phyloP scores from a whole-genome alignment of 2,888 invertebrate genomes.

The Cataglyphis rosenhaueri region DNA sequence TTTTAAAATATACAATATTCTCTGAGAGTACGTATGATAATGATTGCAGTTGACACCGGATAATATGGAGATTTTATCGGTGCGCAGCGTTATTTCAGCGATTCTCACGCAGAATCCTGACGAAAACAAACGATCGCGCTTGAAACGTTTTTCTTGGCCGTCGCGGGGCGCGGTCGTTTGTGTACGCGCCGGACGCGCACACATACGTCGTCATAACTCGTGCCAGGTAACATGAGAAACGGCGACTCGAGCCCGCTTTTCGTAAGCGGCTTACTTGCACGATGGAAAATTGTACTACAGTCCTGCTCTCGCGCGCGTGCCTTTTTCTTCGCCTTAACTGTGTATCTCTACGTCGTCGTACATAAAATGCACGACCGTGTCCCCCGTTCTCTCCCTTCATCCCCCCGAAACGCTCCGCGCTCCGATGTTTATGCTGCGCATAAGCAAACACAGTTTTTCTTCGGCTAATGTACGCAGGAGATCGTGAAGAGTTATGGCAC shows the following conservation, averaged over 20 bases:
- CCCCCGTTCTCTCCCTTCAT: background rate
- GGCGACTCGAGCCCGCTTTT: slow-evolving; percentile 75
- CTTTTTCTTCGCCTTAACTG: slow-evolving; percentile 65
- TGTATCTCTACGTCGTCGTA: slow-evolving; percentile 55
- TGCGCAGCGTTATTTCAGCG: slow-evolving; percentile 31
- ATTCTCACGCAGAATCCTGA: slow-evolving; percentile 53
- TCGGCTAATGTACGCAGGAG: slow-evolving; percentile 61
- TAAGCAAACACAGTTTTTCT: slow-evolving; percentile 68
- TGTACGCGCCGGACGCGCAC: slow-evolving; percentile 59
- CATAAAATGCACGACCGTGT: slow-evolving; percentile 51
- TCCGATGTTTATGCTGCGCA: slow-evolving; percentile 58
- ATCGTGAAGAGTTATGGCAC: slow-evolving; percentile 59
- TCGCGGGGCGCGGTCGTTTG: slow-evolving; percentile 39
- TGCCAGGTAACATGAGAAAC: slow-evolving; percentile 73
- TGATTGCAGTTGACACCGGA: background rate
- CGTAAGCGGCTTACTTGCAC: slow-evolving; percentile 79
- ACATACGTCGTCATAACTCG: slow-evolving; percentile 72
- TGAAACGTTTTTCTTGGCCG: slow-evolving; percentile 62
- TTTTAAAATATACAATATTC: background rate
- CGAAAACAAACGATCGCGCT: slow-evolving; percentile 64
- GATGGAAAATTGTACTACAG: slow-evolving; percentile 78
- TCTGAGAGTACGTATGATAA: background rate
- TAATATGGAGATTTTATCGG: slow-evolving; percentile 10
- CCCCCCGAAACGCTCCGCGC: slow-evolving; percentile 24
- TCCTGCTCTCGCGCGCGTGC: slow-evolving; percentile 53